These are phyloP conservation scores for Noctua pronuba DNA, from an alignment of 2,888 invertebrate genomes.

Conservation along the genomic window DNA sequence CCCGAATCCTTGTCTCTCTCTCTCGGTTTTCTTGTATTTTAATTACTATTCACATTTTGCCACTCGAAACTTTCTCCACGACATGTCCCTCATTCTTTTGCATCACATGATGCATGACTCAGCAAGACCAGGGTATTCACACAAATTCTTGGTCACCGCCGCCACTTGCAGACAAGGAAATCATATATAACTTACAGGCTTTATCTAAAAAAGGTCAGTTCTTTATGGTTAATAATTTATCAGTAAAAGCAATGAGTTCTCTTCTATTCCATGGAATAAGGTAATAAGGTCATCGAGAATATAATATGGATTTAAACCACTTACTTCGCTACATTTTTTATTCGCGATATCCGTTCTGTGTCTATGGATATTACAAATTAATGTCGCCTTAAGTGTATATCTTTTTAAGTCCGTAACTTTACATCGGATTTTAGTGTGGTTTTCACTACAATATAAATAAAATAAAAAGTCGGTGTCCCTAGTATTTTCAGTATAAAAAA, in stretches of 20 bases:
- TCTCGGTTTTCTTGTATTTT: too few relatives aligned
- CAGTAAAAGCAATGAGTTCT: not conserved
- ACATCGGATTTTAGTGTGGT: not conserved
- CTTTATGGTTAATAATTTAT: not conserved
- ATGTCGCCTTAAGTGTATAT: too few relatives aligned
- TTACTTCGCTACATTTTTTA: not conserved
- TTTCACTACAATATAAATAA: not conserved
- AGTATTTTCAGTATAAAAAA: not conserved
- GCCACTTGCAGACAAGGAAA: not conserved
- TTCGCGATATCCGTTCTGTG: not conserved
- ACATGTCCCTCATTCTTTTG: too few relatives aligned
- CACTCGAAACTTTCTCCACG: too few relatives aligned
- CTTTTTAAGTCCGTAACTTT: not conserved
- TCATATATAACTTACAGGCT: not conserved
- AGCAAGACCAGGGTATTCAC: not conserved
- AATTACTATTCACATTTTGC: not conserved
- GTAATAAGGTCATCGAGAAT: constrained; percentile 6
- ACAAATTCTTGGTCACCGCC: not conserved
- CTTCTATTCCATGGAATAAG: not conserved
- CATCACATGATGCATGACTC: not conserved
- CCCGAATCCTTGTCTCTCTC: not conserved
- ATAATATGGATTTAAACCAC: not conserved
- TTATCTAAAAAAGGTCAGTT: not conserved
- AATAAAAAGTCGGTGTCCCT: too few relatives aligned
- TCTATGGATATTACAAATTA: too few relatives aligned